Conservation (phyloP, 37 sponge, comb jelly and placozoan genomes). For the Agelas oroides region DNA sequence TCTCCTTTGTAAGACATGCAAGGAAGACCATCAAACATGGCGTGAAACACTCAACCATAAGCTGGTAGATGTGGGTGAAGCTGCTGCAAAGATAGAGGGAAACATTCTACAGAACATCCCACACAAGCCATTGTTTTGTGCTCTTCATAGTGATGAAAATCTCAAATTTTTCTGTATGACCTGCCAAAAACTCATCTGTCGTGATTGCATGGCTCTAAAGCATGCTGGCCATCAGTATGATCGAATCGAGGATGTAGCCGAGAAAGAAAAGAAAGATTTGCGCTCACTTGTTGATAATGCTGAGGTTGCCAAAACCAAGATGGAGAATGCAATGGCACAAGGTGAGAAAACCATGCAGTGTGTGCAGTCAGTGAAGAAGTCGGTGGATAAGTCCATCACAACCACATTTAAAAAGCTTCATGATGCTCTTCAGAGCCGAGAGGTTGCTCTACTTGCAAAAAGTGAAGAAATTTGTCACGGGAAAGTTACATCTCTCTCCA, state of each 20-base stretch:
- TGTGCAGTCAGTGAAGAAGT: neutral
- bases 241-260: conserved; percentile 3
- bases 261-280: conserved; percentile 1
- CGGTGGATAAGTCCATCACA: conserved; percentile 11
- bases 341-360: conserved; percentile 13
- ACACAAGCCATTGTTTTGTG: conserved; percentile 7
- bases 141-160: neutral
- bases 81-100: neutral
- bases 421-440: conserved; percentile 8
- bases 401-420: neutral
- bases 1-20: conserved; percentile 46
- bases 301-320: neutral
- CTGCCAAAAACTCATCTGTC: conserved; percentile 24
- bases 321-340: conserved; percentile 24
- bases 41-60: conserved; percentile 29
- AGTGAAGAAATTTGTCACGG: conserved; percentile 2
- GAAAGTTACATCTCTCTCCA: neutral
- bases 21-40: conserved; percentile 15
- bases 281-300: neutral
- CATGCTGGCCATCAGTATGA: conserved; percentile 20
- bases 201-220: conserved; percentile 13
- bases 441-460: neutral
- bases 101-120: neutral
- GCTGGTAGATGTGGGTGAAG: conserved; percentile 7
- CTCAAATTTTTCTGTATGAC: conserved; percentile 39